phyloP scores from a whole-genome alignment of 2,797 vertebrate species.

The Gadopsis bispinosus region DNA sequence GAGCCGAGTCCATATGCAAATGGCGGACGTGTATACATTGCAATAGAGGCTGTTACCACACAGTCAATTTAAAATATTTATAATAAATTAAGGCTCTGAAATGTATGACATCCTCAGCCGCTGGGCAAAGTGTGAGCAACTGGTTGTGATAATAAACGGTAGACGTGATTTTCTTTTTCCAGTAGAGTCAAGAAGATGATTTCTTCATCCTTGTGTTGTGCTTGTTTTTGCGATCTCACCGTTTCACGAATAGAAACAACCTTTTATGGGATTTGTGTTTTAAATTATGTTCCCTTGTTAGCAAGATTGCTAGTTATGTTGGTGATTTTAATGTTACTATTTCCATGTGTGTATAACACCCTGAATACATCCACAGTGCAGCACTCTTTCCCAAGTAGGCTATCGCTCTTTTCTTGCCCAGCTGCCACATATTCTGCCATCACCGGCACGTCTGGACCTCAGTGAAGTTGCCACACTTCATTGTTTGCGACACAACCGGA shows the following conservation, averaged over 20 bases:
- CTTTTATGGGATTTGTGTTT: background rate
- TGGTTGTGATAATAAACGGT: background rate
- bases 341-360: too few relatives aligned
- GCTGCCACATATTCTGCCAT: background rate
- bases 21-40: background rate
- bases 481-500: slow-evolving; percentile 9
- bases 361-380: background rate
- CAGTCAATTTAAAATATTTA: background rate
- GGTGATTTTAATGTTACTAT: background rate
- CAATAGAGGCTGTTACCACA: background rate
- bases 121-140: background rate
- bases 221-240: background rate
- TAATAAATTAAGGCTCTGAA: background rate
- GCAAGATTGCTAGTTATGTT: background rate
- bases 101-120: background rate
- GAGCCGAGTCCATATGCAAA: slow-evolving; percentile 11
- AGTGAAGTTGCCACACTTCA: background rate
- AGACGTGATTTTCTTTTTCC: background rate
- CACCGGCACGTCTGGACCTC: background rate
- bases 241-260: background rate
- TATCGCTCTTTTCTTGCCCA: background rate
- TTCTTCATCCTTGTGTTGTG: too few relatives aligned
- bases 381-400: too few relatives aligned
- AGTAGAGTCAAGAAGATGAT: background rate
- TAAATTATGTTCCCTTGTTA: background rate